Evolutionary conservation across 1,140 invertebrate species (phyloP), one percentile per base, ranked within the genome.

Genomic region (Ectropis grisescens): DNA sequence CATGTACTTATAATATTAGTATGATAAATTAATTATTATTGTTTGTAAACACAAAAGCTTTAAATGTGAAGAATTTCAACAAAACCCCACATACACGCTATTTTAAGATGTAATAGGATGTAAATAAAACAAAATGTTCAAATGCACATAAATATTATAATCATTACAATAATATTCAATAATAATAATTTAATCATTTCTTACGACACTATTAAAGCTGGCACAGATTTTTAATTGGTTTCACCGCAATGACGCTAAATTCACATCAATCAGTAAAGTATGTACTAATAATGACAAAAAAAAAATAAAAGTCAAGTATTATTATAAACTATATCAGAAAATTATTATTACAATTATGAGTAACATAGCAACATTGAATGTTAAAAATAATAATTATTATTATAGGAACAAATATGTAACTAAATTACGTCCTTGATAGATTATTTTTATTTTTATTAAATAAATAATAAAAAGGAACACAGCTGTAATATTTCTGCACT

Each of bases 191-290:
- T 60, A 58, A 60, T 61, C 3, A 58, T 70, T 40, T 61, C 65
- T 72, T 70, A 69, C 15, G 35, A 48, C 15, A 46, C 70, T 75
- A 75, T 75, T 75, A 75, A 75, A 75, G 70, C 70, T 75, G 65
- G 56, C 60, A 61, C 59, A 67, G 57, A 65, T 67, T 74, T 41
- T 61, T 50, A 49, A 45, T 64, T 64, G 53, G 47, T 66, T 72
- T 66, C 36, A 58, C 52, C 58, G 62, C 65, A 47, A 64, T 41
- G 36, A 40, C 47, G 48, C 59, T 69, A 67, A 60, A 46, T 51
- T 45, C 29, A 42, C 42, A 43, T 52, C 23, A 29, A 45, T 44
- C 40, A 60, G n/a, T 45, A 49, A 42, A 47, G 41, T 46, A 24
- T 38, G 13, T 32, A 33, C 23, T 27, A 38, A 36, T 30, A 43